phyloP scores from a whole-genome alignment of 2,797 vertebrate genomes.

The Macrochelys suwanniensis region DNA sequence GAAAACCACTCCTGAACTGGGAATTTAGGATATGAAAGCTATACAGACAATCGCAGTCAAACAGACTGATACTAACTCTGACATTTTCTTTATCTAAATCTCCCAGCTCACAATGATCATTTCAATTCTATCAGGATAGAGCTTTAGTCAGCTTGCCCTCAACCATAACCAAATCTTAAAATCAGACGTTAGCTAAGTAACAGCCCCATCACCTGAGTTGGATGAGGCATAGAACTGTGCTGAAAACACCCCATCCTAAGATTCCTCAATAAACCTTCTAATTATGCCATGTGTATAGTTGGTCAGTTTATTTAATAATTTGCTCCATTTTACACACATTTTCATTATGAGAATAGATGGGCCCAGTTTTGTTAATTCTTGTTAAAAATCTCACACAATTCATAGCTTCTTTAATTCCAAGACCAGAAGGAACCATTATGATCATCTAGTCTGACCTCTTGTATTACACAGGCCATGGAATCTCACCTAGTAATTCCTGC shows the following conservation, averaged over 20 bases:
- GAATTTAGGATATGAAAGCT: neutral
- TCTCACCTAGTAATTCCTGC: neutral
- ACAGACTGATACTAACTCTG: neutral
- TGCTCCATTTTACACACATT: neutral
- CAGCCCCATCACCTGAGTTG: neutral
- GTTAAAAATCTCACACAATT: neutral
- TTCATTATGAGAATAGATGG: neutral
- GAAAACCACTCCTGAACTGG: neutral
- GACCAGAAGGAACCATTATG: neutral
- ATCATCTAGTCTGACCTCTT: neutral
- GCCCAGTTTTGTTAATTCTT: neutral
- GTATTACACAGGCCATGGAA: neutral
- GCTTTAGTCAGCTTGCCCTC: neutral
- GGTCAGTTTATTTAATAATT: neutral
- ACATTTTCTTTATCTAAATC: neutral
- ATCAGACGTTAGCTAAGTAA: neutral
- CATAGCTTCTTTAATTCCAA: neutral
- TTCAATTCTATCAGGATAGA: neutral
- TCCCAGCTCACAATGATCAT: neutral
- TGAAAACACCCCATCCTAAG: neutral
- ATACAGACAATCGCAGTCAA: neutral
- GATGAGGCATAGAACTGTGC: neutral
- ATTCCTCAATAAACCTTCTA: neutral
- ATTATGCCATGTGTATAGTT: neutral
- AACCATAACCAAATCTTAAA: neutral